Base-by-base conservation (phyloP, 2,113 vertebrate species). In the Sturnus vulgaris region DNA sequence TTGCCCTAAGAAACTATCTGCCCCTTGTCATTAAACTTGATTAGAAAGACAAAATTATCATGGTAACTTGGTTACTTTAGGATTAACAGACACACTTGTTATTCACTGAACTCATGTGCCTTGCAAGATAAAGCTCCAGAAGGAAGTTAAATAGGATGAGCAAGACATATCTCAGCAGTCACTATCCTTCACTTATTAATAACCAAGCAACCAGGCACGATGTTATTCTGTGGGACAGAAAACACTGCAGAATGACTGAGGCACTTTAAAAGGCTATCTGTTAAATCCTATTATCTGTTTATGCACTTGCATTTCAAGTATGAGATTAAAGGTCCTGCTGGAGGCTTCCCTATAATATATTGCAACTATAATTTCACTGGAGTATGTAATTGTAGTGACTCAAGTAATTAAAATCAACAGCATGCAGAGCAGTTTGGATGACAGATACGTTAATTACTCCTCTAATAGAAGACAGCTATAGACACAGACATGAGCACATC, bases 391-490 rank as follows among this genome's bases (percentile, higher is more conserved):
- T 87, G 55, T 50, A 92, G 40, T 23, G 71, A 86, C 42, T 87
- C 11, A 81, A 82, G 59, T 76, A 77, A 95, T 94, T 77, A 88
- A 82, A 79, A 95, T 59, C 53, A 85, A 70, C 35, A 82, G 55
- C 46, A 59, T 12, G 55, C 55, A 69, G 55, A 75, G 50, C 16
- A 90, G 37, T 65, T 50, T 88, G 50, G 50, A 50, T 87, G 70
- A 85, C 2, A 60, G 70, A 39, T 65, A 42, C 12, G 24, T 61
- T 76, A 87, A 89, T 82, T 85, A 88, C 23, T 69, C 14, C 49
- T 33, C 27, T 85, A 92, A 92, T 0, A 70, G n/a, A 85, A 91
- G n/a, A 65, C 21, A 84, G n/a, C 35, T 69, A 89, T 49, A 86
- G 77, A 50, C 22, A 89, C 55, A 82, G 75, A 61, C 3, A 12